Conservation (phyloP, 2,888 invertebrate species). For the Acleris literana region DNA sequence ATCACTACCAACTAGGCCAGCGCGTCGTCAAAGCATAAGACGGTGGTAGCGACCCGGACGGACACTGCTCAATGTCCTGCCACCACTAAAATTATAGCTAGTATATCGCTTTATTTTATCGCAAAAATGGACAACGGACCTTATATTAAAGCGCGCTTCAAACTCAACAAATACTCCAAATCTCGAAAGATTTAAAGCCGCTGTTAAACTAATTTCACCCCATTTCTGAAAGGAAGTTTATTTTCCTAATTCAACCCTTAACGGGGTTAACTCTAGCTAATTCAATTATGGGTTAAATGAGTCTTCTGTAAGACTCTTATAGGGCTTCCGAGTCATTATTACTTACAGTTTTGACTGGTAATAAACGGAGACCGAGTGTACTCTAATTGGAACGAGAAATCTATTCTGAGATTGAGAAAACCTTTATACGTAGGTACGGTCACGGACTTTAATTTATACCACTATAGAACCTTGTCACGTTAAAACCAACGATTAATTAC, state of each 20-base stretch:
- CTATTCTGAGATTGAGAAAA: too few species aligned
- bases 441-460: too few species aligned
- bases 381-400: too few species aligned
- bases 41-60: too few species aligned
- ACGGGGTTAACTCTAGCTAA: slow-evolving; percentile 23
- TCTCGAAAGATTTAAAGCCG: background rate
- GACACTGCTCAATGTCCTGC: too few species aligned
- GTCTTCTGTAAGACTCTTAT: slow-evolving; percentile 9
- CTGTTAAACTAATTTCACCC: slow-evolving; percentile 9
- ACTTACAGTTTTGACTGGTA: background rate
- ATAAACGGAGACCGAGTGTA: too few species aligned
- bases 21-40: too few species aligned
- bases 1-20: too few species aligned
- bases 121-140: background rate
- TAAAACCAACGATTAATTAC: too few species aligned
- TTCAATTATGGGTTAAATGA: slow-evolving; percentile 21
- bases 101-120: background rate
- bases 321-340: slow-evolving; percentile 6
- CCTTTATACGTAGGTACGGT: too few species aligned
- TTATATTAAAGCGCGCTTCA: background rate
- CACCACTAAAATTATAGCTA: too few species aligned
- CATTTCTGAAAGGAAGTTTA: slow-evolving; percentile 8
- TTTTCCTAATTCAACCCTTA: slow-evolving; percentile 20
- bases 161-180: slow-evolving; percentile 1
- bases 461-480: too few species aligned